These are phyloP conservation scores for Lethenteron reissneri DNA, from an alignment of 2,113 vertebrate species.

Conservation along the genomic window DNA sequence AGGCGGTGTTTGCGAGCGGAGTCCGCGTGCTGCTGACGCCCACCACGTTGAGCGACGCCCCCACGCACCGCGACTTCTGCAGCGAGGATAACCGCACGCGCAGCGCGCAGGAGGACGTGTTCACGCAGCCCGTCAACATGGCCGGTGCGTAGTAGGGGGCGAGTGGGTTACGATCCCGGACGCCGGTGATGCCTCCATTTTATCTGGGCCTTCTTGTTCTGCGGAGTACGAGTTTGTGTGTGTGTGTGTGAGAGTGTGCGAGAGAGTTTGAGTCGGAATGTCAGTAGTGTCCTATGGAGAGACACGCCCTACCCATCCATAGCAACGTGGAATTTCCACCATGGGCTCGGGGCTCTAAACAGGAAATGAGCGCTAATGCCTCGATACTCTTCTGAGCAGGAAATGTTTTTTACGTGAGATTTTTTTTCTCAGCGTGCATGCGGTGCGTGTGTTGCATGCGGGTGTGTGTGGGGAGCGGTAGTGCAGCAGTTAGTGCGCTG, in stretches of 20 bases:
- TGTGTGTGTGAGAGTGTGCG: background rate
- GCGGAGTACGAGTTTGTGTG: conserved; percentile 5
- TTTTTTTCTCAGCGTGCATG: too few relatives aligned
- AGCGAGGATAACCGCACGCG: conserved; percentile 79
- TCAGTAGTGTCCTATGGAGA: background rate
- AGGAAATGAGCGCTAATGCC: too few relatives aligned
- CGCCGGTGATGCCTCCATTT: conserved; percentile 8
- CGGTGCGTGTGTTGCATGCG: too few relatives aligned
- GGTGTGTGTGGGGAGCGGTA: too few relatives aligned
- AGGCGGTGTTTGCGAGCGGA: conserved; percentile 37
- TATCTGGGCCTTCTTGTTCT: background rate
- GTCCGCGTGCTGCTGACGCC: conserved; percentile 71
- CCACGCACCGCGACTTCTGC: conserved; percentile 36
- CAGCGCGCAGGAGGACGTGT: conserved; percentile 56
- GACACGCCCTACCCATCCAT: background rate
- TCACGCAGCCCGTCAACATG: conserved; percentile 74
- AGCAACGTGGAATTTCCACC: too few relatives aligned
- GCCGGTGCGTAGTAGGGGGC: conserved; percentile 35
- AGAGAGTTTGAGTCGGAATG: background rate
- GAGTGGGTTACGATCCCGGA: background rate
- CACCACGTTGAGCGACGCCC: conserved; percentile 49
- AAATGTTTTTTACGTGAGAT: too few relatives aligned
- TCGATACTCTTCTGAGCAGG: too few relatives aligned
- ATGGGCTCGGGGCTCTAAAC: too few relatives aligned
- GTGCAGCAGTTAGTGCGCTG: too few relatives aligned